Conservation (phyloP, 2,113 vertebrate genomes). For the Paracyprichromis sp. region DNA sequence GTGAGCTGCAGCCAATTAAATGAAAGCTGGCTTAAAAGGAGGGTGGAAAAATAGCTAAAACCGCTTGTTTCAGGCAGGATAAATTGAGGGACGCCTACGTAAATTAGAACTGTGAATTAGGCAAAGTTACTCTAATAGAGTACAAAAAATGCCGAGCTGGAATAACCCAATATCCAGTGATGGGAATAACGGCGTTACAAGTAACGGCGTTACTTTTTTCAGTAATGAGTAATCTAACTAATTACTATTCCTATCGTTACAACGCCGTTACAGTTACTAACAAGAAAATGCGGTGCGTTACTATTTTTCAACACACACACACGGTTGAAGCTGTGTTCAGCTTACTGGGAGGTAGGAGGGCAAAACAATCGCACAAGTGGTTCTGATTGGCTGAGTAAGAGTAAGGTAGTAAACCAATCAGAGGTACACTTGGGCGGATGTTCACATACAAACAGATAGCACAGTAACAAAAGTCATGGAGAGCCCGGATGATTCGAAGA, state of each 20-base stretch:
- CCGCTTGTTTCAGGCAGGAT: neutral
- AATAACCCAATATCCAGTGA: neutral
- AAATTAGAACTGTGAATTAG: neutral
- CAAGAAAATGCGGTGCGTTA: neutral
- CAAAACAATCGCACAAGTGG: neutral
- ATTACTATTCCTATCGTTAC: neutral
- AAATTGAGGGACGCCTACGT: neutral
- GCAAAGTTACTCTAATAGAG: neutral
- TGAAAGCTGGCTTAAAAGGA: neutral
- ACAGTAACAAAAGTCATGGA: neutral
- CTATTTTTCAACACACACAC: neutral
- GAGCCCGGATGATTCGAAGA: accelerated
- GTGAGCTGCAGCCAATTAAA: neutral
- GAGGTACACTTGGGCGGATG: accelerated
- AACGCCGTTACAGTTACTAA: neutral
- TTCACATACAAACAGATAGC: neutral
- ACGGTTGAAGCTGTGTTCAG: neutral
- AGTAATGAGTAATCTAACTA: neutral
- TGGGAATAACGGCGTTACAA: neutral
- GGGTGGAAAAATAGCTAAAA: neutral
- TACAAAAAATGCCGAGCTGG: neutral
- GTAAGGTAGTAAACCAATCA: neutral
- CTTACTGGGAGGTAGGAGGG: neutral
- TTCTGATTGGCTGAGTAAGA: neutral
- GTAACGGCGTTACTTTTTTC: neutral